Percentiles rank a stretch among this genome's conserved stretches.
Evolutionary conservation across 2,797 vertebrate species (phyloP).

Genomic region (Erethizon dorsatum): DNA sequence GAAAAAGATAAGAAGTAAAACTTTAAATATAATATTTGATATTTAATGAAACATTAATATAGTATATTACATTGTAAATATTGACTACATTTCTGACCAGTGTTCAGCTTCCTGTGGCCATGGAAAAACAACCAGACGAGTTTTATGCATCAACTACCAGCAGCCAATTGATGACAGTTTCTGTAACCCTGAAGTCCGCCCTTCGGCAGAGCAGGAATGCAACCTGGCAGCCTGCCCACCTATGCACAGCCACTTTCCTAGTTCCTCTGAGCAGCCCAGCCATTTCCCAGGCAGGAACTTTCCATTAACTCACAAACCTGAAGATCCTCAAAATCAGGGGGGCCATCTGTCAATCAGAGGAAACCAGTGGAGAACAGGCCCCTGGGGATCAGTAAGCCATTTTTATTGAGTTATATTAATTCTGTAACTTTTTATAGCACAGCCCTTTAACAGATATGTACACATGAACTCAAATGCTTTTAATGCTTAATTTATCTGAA

Average conservation of each 20-base stretch:
- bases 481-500: constrained; percentile 53
- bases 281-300: constrained; percentile 87
- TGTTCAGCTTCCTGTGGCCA: constrained; percentile 95
- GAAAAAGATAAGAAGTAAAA: not conserved
- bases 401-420: constrained; percentile 71
- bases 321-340: constrained; percentile 92
- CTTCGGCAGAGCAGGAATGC: constrained; percentile 93
- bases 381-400: constrained; percentile 97
- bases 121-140: constrained; percentile 93
- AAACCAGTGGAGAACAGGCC: constrained; percentile 98
- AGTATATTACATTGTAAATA: constrained; percentile 47
- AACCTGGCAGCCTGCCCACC: constrained; percentile 91
- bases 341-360: constrained; percentile 90
- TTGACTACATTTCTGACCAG: constrained; percentile 88
- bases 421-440: constrained; percentile 27
- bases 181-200: constrained; percentile 94
- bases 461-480: not conserved
- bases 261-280: constrained; percentile 89
- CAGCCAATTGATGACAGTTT: constrained; percentile 93
- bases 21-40: not conserved
- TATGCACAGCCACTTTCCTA: constrained; percentile 89
- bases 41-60: not conserved
- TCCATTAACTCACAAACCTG: constrained; percentile 89
- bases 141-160: constrained; percentile 95
- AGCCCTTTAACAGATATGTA: constrained; percentile 17